These are phyloP conservation scores for Saguinus midas DNA, from an alignment of 2,113 vertebrate genomes.

Conservation along the genomic window DNA sequence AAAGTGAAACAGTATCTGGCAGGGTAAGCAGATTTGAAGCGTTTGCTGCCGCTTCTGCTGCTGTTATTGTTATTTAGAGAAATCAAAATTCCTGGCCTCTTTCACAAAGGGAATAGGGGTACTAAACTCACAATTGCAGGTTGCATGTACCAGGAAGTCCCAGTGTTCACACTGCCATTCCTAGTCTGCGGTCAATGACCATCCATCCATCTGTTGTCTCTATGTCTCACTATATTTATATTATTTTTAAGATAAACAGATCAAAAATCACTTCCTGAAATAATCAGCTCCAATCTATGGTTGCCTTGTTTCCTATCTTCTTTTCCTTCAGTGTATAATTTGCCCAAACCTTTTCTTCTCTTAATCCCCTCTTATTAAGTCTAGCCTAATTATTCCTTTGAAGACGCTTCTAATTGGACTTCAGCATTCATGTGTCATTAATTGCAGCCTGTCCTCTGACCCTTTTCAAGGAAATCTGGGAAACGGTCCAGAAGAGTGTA, in stretches of 20 bases:
- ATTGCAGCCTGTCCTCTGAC: constrained; percentile 54
- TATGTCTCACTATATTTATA: neutral
- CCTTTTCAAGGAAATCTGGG: constrained; percentile 44
- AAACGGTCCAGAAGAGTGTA: neutral
- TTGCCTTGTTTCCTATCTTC: neutral
- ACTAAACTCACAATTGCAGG: neutral
- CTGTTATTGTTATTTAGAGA: neutral
- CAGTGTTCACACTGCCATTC: neutral
- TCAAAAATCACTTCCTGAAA: neutral
- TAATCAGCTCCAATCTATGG: neutral
- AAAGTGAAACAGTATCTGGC: neutral
- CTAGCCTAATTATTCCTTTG: constrained; percentile 54
- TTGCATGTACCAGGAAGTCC: too few species aligned
- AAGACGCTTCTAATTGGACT: constrained; percentile 46
- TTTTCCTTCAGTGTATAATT: constrained; percentile 42
- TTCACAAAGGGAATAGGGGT: neutral
- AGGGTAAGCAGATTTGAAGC: neutral
- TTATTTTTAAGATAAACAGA: constrained; percentile 25
- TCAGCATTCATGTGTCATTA: constrained; percentile 54
- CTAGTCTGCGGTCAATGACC: neutral
- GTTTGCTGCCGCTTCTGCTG: neutral
- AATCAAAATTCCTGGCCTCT: neutral
- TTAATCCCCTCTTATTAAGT: constrained; percentile 17
- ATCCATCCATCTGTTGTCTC: neutral
- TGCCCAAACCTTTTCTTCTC: constrained; percentile 36